A percentile compares a stretch with the other conserved stretches of the same genome.
phyloP scores from a whole-genome alignment of 2,113 vertebrate species.

The Neotoma lepida region DNA sequence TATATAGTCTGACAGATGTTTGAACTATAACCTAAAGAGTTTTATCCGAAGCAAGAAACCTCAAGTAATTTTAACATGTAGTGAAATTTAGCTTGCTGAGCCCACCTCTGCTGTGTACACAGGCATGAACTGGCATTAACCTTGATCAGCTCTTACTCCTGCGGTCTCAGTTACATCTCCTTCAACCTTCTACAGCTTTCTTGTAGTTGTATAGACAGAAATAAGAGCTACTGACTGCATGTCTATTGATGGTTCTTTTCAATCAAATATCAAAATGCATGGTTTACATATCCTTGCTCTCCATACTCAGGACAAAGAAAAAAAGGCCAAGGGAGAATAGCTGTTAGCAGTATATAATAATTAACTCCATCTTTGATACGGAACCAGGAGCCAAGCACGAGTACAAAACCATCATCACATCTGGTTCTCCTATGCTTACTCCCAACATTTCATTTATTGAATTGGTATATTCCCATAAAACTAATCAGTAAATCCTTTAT shows the following conservation, averaged over 20 bases:
- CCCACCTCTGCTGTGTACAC: not conserved
- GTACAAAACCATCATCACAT: not conserved
- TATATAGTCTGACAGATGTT: not conserved
- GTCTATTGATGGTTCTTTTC: slow-evolving; percentile 4
- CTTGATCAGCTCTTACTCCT: not conserved
- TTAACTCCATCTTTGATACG: slow-evolving; percentile 26
- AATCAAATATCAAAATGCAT: slow-evolving; percentile 36
- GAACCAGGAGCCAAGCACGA: not conserved
- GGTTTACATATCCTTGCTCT: slow-evolving; percentile 14
- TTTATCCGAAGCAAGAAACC: slow-evolving; percentile 22
- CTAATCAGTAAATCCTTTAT: not conserved
- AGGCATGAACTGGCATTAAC: not conserved
- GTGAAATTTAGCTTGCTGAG: slow-evolving; percentile 30
- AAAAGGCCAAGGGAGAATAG: not conserved
- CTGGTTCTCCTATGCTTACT: slow-evolving; percentile 2
- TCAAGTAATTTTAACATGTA: not conserved
- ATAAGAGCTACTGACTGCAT: not conserved
- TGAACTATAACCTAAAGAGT: slow-evolving; percentile 34
- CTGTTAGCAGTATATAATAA: slow-evolving; percentile 11
- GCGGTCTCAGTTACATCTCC: not conserved
- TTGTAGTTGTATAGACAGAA: not conserved
- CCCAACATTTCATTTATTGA: slow-evolving; percentile 15
- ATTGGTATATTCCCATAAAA: slow-evolving; percentile 14
- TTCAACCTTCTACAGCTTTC: not conserved
- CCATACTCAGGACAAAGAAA: slow-evolving; percentile 20